Conservation (phyloP, 2,113 vertebrate genomes). For the Megaceryle maxima region DNA sequence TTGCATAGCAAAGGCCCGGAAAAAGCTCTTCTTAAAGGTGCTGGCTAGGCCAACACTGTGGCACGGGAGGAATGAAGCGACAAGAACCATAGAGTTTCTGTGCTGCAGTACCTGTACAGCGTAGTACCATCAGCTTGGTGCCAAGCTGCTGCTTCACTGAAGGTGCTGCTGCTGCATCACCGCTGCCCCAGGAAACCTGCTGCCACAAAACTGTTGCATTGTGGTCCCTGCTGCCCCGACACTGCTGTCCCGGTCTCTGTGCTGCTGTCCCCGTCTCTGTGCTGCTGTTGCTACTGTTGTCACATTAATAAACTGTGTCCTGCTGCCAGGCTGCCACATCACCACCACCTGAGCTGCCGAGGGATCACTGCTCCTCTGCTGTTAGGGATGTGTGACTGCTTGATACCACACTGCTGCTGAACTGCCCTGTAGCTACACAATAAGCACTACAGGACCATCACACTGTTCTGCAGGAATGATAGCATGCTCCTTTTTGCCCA, state of each 20-base stretch:
- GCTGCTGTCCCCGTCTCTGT: not conserved
- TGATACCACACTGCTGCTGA: accelerated
- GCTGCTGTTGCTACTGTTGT: not conserved
- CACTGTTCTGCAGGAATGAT: not conserved
- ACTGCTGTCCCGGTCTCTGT: too few species aligned
- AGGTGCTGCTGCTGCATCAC: not conserved
- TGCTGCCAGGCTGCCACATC: not conserved
- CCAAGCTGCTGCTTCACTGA: not conserved
- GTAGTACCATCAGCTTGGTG: not conserved
- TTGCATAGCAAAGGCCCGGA: not conserved
- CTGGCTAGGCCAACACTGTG: not conserved
- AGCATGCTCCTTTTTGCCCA: not conserved
- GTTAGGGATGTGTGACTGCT: accelerated
- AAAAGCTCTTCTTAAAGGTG: conserved; percentile 19
- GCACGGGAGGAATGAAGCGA: not conserved
- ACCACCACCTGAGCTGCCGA: accelerated
- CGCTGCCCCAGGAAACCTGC: not conserved
- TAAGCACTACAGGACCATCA: not conserved
- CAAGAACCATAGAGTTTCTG: accelerated
- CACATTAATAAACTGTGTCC: not conserved
- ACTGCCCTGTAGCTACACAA: not conserved
- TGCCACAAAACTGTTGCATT: not conserved
- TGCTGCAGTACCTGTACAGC: not conserved
- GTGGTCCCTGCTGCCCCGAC: not conserved
- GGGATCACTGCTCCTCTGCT: not conserved